These are phyloP conservation scores for Drosophila kanapiae DNA, from an alignment of 1,140 invertebrate species.

Conservation along the genomic window DNA sequence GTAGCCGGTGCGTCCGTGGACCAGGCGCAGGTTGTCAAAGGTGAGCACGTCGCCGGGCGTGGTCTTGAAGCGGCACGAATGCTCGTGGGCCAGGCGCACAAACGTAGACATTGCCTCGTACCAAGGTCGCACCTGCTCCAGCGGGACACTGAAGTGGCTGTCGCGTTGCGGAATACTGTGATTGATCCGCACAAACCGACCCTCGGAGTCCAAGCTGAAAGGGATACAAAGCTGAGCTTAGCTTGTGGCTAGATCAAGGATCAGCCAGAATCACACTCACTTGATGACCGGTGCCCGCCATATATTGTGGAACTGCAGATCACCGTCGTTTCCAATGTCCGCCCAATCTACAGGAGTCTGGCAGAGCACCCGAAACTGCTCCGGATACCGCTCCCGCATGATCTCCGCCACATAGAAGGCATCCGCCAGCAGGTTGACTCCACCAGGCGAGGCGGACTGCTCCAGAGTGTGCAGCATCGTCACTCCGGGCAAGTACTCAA, in stretches of 20 bases:
- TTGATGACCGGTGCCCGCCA: constrained; percentile 88
- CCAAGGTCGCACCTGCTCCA: constrained; percentile 88
- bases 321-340: constrained; percentile 87
- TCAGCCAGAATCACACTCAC: constrained; percentile 62
- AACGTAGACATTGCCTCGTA: constrained; percentile 88
- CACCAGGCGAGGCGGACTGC: constrained; percentile 88
- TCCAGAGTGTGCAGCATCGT: constrained; percentile 89
- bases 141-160: constrained; percentile 87
- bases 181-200: constrained; percentile 87
- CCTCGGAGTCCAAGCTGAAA: constrained; percentile 86
- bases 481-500: constrained; percentile 89
- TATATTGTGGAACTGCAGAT: constrained; percentile 87
- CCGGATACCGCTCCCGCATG: constrained; percentile 86
- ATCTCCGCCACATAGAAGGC: constrained; percentile 87
- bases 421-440: constrained; percentile 88
- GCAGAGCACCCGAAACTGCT: constrained; percentile 87
- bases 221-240: background rate
- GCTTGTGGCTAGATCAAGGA: background rate
- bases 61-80: constrained; percentile 88
- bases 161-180: constrained; percentile 89
- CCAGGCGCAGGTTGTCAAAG: constrained; percentile 89
- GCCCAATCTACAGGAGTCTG: constrained; percentile 88
- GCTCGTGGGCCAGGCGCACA: constrained; percentile 86
- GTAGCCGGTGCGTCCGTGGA: constrained; percentile 89
- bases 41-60: constrained; percentile 88